Base-by-base conservation (phyloP, 1,140 invertebrate species). In the Cydia fagiglandana region DNA sequence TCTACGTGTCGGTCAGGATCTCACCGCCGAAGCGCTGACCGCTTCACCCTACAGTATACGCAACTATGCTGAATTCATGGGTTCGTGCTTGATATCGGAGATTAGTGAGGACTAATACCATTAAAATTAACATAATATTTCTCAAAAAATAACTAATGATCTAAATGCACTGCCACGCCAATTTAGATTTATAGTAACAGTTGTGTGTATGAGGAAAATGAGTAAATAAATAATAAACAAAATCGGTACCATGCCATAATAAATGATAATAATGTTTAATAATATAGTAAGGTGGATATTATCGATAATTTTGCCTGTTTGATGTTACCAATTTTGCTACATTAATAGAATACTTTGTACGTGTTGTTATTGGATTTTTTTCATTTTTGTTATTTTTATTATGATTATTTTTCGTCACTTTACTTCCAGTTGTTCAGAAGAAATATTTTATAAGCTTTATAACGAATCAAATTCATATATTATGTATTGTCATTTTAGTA, bases 1-100 rank as follows among this genome's bases (percentile, higher is more conserved):
- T 92, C 0, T 92, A 92, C 78, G 89, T 92, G 47, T 86, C 89
- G 5, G 86, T 92, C 9, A 78, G 75, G 4, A 80, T 92, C 53
- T 86, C 86, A 64, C 89, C 89, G 9, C 45, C 34, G 5, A 77
- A 77, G 17, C 83, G 81, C 75, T 86, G 81, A 86, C 34, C n/a
- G 7, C 15, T 15, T 47, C 53, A 56, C 15, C 53, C 2, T 4
- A 61, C 20, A 61, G 53, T 17, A 24, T 61, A 61, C 56, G 56
- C 20, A n/a, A 61, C 7, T 5, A 61, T 6, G 2, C 15, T 24
- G 56, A 61, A 61, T 61, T 61, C 17, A 17, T 13, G 56, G n/a
- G 56, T 61, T 61, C n/a, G 56, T 61, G 56, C 56, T 24, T 41
- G 38, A 41, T 50, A 15, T 61, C 20, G 17, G 6, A 61, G 56